phyloP scores from a whole-genome alignment of 1,140 invertebrate genomes.

The Sipha flava region DNA sequence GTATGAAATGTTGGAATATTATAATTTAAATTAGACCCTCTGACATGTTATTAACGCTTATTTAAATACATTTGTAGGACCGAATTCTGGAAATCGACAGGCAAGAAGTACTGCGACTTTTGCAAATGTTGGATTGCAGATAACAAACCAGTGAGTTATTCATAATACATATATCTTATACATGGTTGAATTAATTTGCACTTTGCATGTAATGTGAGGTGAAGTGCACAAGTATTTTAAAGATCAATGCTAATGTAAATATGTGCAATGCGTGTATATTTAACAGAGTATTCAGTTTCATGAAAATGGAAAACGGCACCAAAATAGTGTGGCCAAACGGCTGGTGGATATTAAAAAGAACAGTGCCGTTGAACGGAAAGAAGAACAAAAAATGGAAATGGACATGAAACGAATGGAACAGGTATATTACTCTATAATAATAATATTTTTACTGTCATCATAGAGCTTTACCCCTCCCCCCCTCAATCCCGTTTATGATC shows the following conservation, averaged over 20 bases:
- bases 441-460: not conserved
- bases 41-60: not conserved
- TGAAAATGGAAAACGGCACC: constrained; percentile 85
- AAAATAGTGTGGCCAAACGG: constrained; percentile 83
- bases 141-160: constrained; percentile 84
- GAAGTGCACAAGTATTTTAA: too few species aligned
- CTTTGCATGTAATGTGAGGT: too few species aligned
- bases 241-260: too few species aligned
- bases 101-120: constrained; percentile 91
- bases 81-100: constrained; percentile 95
- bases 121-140: constrained; percentile 98
- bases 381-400: constrained; percentile 64
- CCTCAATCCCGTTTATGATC: too few species aligned
- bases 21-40: too few species aligned
- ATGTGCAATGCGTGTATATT: too few species aligned
- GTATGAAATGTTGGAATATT: too few species aligned
- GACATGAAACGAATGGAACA: constrained; percentile 83
- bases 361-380: constrained; percentile 67
- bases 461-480: too few species aligned
- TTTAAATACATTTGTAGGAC: constrained; percentile 61
- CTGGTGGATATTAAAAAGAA: constrained; percentile 77
- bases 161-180: not conserved
- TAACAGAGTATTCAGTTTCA: constrained; percentile 85
- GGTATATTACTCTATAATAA: constrained; percentile 43
- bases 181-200: not conserved